Percentiles rank a stretch among this genome's conserved stretches.
Conservation (phyloP, 1,140 invertebrate species). For the Thereuonema tuberculata region DNA sequence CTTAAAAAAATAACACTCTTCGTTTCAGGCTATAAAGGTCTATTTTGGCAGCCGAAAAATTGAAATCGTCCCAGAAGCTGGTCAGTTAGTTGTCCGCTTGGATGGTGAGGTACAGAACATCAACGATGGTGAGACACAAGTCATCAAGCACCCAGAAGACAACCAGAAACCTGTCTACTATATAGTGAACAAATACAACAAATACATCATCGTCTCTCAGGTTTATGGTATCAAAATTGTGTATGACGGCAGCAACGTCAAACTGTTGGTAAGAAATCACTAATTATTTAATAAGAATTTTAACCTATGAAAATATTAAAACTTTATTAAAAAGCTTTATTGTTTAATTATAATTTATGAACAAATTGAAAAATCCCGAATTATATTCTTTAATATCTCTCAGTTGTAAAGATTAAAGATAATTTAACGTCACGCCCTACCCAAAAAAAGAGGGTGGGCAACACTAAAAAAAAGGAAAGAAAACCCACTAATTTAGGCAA, state of each 20-base stretch:
- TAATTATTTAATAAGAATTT: not conserved
- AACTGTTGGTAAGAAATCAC: too few relatives aligned
- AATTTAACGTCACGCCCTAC: too few relatives aligned
- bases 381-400: too few relatives aligned
- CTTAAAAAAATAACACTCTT: not conserved
- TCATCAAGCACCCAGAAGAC: not conserved
- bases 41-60: not conserved
- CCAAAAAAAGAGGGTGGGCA: too few relatives aligned
- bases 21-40: not conserved
- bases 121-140: not conserved
- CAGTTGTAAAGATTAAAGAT: too few relatives aligned
- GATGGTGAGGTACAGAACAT: not conserved
- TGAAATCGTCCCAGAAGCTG: not conserved
- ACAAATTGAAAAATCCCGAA: too few relatives aligned
- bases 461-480: too few relatives aligned
- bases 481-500: too few relatives aligned
- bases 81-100: not conserved
- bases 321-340: too few relatives aligned
- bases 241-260: too few relatives aligned
- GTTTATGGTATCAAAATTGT: not conserved
- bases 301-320: too few relatives aligned
- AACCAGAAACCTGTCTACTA: not conserved
- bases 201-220: not conserved
- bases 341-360: too few relatives aligned
- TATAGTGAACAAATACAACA: not conserved